These are phyloP conservation scores for Torymus tubicola DNA, from an alignment of 2,888 invertebrate species.

Conservation along the genomic window DNA sequence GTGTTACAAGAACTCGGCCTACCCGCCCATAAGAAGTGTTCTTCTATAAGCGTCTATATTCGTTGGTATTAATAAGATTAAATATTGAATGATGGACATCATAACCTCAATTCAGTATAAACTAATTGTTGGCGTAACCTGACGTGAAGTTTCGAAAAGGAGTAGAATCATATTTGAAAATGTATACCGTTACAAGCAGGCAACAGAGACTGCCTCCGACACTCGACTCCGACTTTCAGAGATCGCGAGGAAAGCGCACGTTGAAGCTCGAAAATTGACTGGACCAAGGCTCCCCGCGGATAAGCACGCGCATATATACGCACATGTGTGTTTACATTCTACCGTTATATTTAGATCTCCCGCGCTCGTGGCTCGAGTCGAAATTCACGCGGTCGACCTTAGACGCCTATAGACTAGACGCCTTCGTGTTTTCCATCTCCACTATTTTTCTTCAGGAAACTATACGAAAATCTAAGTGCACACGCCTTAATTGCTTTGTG, in stretches of 20 bases:
- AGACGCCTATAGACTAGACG: conserved; percentile 6
- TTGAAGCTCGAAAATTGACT: conserved; percentile 43
- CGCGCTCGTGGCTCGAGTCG: conserved; percentile 3
- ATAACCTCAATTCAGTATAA: no score
- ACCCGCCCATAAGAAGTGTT: no score
- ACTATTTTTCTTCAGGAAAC: not conserved
- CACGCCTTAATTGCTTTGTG: no score
- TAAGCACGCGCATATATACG: no score
- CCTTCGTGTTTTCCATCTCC: not conserved
- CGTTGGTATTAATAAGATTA: no score
- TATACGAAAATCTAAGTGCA: not conserved
- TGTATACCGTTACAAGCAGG: no score
- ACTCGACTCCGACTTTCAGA: not conserved
- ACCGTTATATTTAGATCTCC: conserved; percentile 48
- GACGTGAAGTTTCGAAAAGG: no score
- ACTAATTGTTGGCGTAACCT: no score
- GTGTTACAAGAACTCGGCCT: no score
- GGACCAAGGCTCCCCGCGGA: conserved; percentile 50
- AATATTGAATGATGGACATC: no score
- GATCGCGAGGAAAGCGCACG: not conserved
- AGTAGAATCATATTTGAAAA: no score
- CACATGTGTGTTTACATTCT: conserved; percentile 52
- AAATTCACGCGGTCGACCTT: conserved; percentile 36
- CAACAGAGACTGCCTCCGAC: not conserved
- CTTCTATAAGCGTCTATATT: no score